Conservation (phyloP, 2,113 vertebrate species). For the Engraulis encrasicolus region DNA sequence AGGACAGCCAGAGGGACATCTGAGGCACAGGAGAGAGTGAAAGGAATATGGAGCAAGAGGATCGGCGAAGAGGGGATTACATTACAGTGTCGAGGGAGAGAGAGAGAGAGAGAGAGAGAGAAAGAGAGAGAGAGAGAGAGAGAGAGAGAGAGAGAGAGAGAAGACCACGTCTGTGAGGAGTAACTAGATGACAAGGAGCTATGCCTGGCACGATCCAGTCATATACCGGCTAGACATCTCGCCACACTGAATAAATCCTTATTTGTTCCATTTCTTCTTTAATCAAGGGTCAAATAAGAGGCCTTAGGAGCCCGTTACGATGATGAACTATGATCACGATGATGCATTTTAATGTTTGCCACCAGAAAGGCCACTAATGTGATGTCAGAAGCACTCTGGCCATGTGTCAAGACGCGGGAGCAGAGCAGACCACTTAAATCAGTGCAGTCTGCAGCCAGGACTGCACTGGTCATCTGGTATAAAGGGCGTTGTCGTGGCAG, state of each 20-base stretch:
- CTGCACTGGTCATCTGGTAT: no score
- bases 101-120: background rate
- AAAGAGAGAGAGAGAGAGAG: background rate
- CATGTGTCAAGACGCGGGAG: background rate
- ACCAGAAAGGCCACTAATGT: background rate
- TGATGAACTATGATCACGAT: background rate
- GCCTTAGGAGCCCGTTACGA: background rate
- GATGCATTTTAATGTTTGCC: background rate
- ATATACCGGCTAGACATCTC: background rate
- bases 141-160: background rate
- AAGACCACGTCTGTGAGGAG: background rate
- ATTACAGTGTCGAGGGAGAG: background rate
- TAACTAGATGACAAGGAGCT: background rate
- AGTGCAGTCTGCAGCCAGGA: background rate
- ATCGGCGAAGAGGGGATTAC: background rate
- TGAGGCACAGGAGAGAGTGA: background rate
- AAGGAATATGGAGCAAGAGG: constrained; percentile 12
- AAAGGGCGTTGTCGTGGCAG: no score
- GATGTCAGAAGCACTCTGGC: background rate
- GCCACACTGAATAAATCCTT: background rate
- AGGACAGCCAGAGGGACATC: background rate
- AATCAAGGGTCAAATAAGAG: background rate
- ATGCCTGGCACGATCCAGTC: background rate
- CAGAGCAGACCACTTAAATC: background rate
- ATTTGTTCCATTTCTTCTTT: no score